Conservation (phyloP, 30 jellyfish, hydroid and myxozoan species). For the Nemopilema nomurai region DNA sequence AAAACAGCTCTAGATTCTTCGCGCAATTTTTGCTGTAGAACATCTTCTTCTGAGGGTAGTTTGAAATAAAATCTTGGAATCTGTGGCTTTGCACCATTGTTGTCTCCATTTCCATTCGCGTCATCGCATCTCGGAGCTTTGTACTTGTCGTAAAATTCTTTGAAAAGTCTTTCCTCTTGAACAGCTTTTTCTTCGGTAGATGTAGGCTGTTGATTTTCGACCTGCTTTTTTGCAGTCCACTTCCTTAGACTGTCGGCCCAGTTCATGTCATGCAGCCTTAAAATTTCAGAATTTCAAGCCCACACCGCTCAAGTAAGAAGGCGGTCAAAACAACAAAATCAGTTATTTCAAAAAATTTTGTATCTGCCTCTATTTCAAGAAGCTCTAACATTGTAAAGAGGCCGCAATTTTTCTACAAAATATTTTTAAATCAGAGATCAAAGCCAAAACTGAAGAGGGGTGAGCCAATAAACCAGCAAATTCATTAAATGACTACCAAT, state of each 20-base stretch:
- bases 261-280: slow-evolving; percentile 10
- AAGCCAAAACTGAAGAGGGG: not conserved
- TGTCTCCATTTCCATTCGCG: not conserved
- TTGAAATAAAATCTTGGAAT: slow-evolving; percentile 91
- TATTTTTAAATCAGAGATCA: too few species aligned
- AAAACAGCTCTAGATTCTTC: slow-evolving; percentile 97
- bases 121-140: slow-evolving; percentile 21
- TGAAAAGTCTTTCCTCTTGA: slow-evolving; percentile 63
- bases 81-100: slow-evolving; percentile 5
- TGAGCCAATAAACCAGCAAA: too few species aligned
- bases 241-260: slow-evolving; percentile 65
- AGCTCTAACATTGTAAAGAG: not conserved
- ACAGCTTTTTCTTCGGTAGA: slow-evolving; percentile 59
- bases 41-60: slow-evolving; percentile 96
- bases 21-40: slow-evolving; percentile 88
- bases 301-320: not conserved
- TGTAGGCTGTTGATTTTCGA: slow-evolving; percentile 4
- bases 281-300: not conserved
- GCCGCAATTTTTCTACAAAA: not conserved
- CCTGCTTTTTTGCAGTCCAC: slow-evolving; percentile 50
- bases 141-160: slow-evolving; percentile 68
- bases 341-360: not conserved
- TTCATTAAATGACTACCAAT: too few species aligned
- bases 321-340: not conserved
- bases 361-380: not conserved